Evolutionary conservation across 2,113 vertebrate species (phyloP).

Genomic region (Lontra canadensis): DNA sequence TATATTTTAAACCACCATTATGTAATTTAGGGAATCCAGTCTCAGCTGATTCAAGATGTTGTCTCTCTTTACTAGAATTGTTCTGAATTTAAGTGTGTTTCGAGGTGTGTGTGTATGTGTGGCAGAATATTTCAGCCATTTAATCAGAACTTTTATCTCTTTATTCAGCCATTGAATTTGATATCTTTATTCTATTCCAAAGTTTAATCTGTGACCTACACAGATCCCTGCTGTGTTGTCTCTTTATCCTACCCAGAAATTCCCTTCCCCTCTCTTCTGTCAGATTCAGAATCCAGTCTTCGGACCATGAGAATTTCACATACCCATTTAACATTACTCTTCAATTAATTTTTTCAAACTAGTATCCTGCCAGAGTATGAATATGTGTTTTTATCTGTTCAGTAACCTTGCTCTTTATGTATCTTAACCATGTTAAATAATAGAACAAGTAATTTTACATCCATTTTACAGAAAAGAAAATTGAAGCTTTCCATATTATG

Average conservation of each 20-base stretch:
- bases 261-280: background rate
- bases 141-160: background rate
- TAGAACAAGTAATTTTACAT: background rate
- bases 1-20: background rate
- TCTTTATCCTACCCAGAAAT: background rate
- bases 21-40: background rate
- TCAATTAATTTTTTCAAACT: background rate
- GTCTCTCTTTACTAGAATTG: background rate
- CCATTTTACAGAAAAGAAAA: background rate
- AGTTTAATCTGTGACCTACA: background rate
- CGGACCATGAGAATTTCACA: background rate
- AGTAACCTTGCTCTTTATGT: background rate
- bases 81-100: background rate
- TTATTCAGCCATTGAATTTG: background rate
- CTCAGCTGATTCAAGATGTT: background rate
- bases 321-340: background rate
- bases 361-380: no score
- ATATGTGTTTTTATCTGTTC: background rate
- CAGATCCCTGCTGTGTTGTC: background rate
- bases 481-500: background rate
- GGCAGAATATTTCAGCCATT: background rate
- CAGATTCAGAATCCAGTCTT: background rate
- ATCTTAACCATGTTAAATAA: background rate
- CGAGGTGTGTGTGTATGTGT: background rate
- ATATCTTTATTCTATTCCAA: background rate